Evolutionary conservation across 2,888 invertebrate species (phyloP).

Genomic region (Catocala fraxini): DNA sequence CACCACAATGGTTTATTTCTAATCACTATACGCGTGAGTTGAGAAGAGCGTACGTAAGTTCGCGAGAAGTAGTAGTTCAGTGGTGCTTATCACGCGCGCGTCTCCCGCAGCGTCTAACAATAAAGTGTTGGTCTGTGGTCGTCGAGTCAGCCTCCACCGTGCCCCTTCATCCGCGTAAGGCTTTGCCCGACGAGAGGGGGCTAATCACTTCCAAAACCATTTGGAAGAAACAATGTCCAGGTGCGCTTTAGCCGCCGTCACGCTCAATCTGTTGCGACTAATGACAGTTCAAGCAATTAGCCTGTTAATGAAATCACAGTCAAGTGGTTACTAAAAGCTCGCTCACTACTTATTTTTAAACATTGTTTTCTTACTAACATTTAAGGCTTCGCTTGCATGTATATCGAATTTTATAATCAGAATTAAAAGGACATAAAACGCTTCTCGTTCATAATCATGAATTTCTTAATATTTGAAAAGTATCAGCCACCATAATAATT

Average conservation of each 20-base stretch:
- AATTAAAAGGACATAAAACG: too few species aligned
- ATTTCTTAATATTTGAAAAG: too few species aligned
- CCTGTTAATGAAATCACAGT: conserved; percentile 36
- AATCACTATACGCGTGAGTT: conserved; percentile 42
- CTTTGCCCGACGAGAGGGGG: conserved; percentile 57
- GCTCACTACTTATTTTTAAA: conserved; percentile 15
- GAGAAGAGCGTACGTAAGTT: conserved; percentile 42
- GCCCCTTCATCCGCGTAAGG: conserved; percentile 73
- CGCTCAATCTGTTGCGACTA: conserved; percentile 64
- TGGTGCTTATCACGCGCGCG: conserved; percentile 51
- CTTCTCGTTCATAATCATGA: too few species aligned
- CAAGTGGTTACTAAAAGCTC: conserved; percentile 12
- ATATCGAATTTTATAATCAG: background rate
- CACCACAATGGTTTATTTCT: conserved; percentile 40
- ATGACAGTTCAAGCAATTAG: conserved; percentile 60
- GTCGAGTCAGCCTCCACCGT: conserved; percentile 66
- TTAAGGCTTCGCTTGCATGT: too few species aligned
- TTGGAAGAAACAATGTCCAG: conserved; percentile 65
- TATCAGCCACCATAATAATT: too few species aligned
- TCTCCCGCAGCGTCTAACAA: conserved; percentile 62
- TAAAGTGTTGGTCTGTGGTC: conserved; percentile 65
- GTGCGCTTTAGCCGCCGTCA: conserved; percentile 58
- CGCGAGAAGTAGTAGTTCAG: conserved; percentile 27
- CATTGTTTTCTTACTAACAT: too few species aligned
- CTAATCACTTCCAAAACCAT: conserved; percentile 69